These are phyloP conservation scores for Anthopleura xanthogrammica DNA, from an alignment of 92 coral and sea anemone species.

Conservation along the genomic window DNA sequence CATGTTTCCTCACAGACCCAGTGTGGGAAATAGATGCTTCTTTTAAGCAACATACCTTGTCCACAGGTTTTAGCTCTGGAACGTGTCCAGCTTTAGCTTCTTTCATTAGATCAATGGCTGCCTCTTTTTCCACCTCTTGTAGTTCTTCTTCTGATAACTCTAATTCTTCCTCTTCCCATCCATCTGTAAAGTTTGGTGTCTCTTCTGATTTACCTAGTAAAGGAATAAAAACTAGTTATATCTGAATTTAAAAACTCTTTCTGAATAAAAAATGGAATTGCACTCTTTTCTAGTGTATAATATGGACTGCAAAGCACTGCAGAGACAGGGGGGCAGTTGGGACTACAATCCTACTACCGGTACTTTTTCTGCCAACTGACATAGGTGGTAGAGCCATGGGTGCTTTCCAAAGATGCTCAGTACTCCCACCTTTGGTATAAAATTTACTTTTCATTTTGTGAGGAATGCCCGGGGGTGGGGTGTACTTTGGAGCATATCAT, in stretches of 20 bases:
- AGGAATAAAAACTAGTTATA: neutral
- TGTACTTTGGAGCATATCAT: too few species aligned
- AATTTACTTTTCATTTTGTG: too few species aligned
- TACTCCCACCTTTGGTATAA: too few species aligned
- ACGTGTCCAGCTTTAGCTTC: constrained; percentile 71
- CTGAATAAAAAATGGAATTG: too few species aligned
- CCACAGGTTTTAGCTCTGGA: constrained; percentile 42
- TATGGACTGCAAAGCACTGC: neutral
- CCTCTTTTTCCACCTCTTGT: constrained; percentile 32
- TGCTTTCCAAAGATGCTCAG: too few species aligned
- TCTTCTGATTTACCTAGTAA: neutral
- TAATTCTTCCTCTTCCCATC: constrained; percentile 77
- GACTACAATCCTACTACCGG: too few species aligned
- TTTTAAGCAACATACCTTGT: constrained; percentile 20
- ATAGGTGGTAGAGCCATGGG: too few species aligned
- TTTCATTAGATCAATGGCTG: constrained; percentile 52
- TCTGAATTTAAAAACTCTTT: too few species aligned
- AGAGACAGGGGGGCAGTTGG: too few species aligned
- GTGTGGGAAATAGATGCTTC: neutral
- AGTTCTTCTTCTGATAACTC: constrained; percentile 73
- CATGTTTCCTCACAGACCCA: neutral
- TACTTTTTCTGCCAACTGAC: too few species aligned
- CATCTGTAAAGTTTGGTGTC: constrained; percentile 35
- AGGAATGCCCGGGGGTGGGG: too few species aligned
- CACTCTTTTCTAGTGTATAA: too few species aligned